Evolutionary conservation across 1,140 invertebrate species (phyloP).

Genomic region (Psix sp.): DNA sequence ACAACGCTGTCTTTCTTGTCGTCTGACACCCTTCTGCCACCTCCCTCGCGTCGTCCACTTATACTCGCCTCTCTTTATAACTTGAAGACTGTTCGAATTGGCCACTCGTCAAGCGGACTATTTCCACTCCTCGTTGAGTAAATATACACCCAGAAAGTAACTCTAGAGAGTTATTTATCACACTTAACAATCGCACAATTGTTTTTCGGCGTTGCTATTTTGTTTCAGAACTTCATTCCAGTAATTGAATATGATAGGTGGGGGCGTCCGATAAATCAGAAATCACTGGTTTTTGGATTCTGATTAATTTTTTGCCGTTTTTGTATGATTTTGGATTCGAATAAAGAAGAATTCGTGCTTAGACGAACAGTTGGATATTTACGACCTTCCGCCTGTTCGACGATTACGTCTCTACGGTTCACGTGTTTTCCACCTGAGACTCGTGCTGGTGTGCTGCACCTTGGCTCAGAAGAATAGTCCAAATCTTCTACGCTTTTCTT

Average conservation of each 20-base stretch:
- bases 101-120: conserved; percentile 70
- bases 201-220: conserved; percentile 1
- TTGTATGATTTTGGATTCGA: no score
- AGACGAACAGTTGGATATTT: neutral
- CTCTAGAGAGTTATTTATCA: neutral
- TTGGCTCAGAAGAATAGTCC: conserved; percentile 24
- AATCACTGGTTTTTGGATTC: no score
- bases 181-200: conserved; percentile 7
- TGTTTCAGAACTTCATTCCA: no score
- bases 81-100: conserved; percentile 64
- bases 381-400: conserved; percentile 2
- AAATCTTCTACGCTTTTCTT: conserved; percentile 24
- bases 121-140: conserved; percentile 69
- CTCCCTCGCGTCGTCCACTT: conserved; percentile 19
- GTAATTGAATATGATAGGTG: no score
- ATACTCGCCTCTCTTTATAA: conserved; percentile 62
- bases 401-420: conserved; percentile 21
- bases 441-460: conserved; percentile 14
- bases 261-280: no score
- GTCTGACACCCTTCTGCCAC: conserved; percentile 46
- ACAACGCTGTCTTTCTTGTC: conserved; percentile 44
- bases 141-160: conserved; percentile 68
- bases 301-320: no score
- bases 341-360: no score
- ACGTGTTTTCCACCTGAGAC: conserved; percentile 49